Evolutionary conservation across 2,888 invertebrate species (phyloP), one percentile per base, ranked within the genome.

Genomic region (Galerucella nymphaeae): DNA sequence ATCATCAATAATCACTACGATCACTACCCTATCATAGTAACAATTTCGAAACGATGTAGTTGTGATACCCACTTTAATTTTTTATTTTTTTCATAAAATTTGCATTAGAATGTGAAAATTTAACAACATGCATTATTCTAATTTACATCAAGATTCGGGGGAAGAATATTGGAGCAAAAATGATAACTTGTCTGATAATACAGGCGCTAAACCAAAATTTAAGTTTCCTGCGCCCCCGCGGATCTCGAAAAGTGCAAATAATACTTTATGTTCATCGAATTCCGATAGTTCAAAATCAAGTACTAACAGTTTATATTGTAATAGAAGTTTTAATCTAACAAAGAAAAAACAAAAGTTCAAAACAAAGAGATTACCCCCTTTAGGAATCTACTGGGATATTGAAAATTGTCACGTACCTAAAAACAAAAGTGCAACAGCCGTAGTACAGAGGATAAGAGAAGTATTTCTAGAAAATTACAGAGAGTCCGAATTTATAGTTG

Each of bases 381-480:
- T 96, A 82, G 96, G 95, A 64, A 94, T 96, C 78, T 96, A 96
- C 87, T 96, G 96, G 96, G 96, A 96, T 85, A 96, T 96, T 82
- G 96, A 96, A 88, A 96, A 96, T 86, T 95, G 95, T 85, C 92
- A 93, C 86, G 93, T 96, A 61, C 96, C 96, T 2, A 91, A 92
- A 84, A 92, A 92, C 66, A 93, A 93, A 85, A 95, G 94, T 72
- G 95, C 96, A 9, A 89, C 93, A 81, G 91, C 91, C 79, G 91
- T 95, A 66, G 94, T 94, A 38, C 90, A 92, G 82, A 90, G 91
- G 68, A 93, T 96, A 76, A 88, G 96, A 81, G 90, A 93, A 80
- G 90, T 90, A 83, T 95, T 96, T 87, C 91, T 94, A 82, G 87
- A 87, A 73, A 92, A 93, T 45, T 91, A 93, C 82, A 88, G 93